Evolutionary conservation across 2,113 vertebrate species (phyloP).

Genomic region (Mobula birostris): DNA sequence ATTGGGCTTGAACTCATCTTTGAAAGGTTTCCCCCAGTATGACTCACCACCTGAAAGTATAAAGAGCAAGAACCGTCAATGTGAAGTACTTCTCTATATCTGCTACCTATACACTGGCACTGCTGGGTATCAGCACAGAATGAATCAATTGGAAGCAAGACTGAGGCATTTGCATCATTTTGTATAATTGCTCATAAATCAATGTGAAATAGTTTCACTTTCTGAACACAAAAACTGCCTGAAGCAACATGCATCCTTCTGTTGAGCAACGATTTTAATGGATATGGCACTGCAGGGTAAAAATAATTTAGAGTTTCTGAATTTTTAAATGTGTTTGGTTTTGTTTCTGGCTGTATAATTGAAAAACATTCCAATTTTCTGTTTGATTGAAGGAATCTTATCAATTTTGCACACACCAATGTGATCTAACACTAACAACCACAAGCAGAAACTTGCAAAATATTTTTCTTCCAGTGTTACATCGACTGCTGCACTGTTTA

Average conservation of each 20-base stretch:
- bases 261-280: neutral
- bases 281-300: neutral
- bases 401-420: neutral
- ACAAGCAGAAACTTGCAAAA: neutral
- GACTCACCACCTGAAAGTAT: constrained; percentile 76
- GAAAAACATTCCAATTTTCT: neutral
- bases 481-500: neutral
- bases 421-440: neutral
- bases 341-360: neutral
- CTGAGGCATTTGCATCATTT: neutral
- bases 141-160: neutral
- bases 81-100: too few species aligned
- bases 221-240: neutral
- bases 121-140: neutral
- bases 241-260: neutral
- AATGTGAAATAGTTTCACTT: neutral
- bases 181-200: neutral
- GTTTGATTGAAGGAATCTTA: neutral
- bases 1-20: constrained; percentile 86
- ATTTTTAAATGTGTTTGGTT: neutral
- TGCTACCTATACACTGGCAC: neutral
- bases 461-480: neutral
- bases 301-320: neutral
- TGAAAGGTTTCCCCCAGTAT: constrained; percentile 86
- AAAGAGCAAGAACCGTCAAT: neutral